A percentile compares a stretch with the other conserved stretches of the same genome.
These are phyloP conservation scores for Nematostella vectensis DNA, from an alignment of 92 coral and sea anemone species.

Conservation along the genomic window DNA sequence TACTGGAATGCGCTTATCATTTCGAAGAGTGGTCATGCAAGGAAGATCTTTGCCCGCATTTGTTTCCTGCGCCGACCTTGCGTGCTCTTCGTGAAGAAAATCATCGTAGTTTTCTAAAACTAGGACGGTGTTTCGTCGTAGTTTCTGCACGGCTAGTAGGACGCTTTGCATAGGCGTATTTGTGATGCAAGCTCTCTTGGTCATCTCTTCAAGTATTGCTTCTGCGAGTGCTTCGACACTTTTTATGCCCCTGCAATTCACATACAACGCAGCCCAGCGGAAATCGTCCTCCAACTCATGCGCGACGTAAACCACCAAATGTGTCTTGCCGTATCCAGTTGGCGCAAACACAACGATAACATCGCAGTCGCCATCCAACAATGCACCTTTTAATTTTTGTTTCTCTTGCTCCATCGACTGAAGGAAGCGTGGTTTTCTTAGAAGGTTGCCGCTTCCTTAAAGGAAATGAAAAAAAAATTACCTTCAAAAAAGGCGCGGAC, in stretches of 20 bases:
- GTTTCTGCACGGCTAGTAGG: not conserved
- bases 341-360: slow-evolving; percentile 17
- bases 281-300: slow-evolving; percentile 5
- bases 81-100: not conserved
- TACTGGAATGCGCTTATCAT: too few relatives aligned
- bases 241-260: slow-evolving; percentile 12
- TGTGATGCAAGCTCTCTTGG: not conserved
- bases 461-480: too few relatives aligned
- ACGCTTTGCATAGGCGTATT: not conserved
- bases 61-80: too few relatives aligned
- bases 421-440: slow-evolving; percentile 11
- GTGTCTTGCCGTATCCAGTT: slow-evolving; percentile 33
- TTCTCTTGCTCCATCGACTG: too few relatives aligned
- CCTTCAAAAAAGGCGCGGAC: too few relatives aligned
- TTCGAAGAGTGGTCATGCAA: too few relatives aligned
- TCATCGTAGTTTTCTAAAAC: not conserved
- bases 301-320: slow-evolving; percentile 18
- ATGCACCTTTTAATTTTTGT: not conserved
- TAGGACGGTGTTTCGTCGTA: not conserved
- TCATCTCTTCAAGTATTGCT: slow-evolving; percentile 10
- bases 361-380: slow-evolving; percentile 1
- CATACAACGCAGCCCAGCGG: slow-evolving; percentile 14
- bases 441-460: too few relatives aligned
- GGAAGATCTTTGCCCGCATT: too few relatives aligned
- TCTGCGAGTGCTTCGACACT: slow-evolving; percentile 18